These are phyloP conservation scores for Xyrauchen texanus DNA, from an alignment of 2,113 vertebrate species.

Conservation along the genomic window DNA sequence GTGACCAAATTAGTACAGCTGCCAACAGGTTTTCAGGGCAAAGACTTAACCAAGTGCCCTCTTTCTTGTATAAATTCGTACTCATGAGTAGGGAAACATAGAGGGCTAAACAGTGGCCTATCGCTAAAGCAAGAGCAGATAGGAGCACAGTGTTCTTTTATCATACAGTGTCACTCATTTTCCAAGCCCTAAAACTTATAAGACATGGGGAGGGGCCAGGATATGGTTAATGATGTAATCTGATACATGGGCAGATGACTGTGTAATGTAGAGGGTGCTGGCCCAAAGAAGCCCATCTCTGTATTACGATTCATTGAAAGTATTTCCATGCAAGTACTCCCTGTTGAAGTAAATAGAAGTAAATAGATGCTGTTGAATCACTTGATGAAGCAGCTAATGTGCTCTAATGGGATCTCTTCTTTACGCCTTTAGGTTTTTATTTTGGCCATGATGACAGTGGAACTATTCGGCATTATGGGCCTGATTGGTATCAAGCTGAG, in stretches of 20 bases:
- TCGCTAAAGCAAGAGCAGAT: constrained; percentile 11
- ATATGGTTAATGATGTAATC: constrained; percentile 59
- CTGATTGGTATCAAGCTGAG: constrained; percentile 97
- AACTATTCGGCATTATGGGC: constrained; percentile 99
- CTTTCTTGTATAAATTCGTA: constrained; percentile 40
- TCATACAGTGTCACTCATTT: constrained; percentile 60
- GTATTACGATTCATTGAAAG: background rate
- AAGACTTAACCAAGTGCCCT: constrained; percentile 38
- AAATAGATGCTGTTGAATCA: no score
- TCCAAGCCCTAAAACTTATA: constrained; percentile 48
- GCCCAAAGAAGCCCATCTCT: constrained; percentile 19
- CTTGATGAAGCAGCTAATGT: background rate
- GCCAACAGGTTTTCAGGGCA: constrained; percentile 56
- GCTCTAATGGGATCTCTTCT: background rate
- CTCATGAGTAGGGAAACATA: constrained; percentile 20
- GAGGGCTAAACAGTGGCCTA: constrained; percentile 18
- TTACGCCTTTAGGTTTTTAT: constrained; percentile 82
- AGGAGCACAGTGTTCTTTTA: constrained; percentile 40
- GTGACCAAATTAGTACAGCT: constrained; percentile 61
- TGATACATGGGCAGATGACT: constrained; percentile 59
- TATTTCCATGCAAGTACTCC: background rate
- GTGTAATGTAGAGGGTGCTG: constrained; percentile 48
- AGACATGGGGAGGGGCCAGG: constrained; percentile 8
- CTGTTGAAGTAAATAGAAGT: background rate
- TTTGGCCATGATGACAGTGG: constrained; percentile 94